Conservation (phyloP, 2,797 vertebrate genomes). For the Ibycter americanus region DNA sequence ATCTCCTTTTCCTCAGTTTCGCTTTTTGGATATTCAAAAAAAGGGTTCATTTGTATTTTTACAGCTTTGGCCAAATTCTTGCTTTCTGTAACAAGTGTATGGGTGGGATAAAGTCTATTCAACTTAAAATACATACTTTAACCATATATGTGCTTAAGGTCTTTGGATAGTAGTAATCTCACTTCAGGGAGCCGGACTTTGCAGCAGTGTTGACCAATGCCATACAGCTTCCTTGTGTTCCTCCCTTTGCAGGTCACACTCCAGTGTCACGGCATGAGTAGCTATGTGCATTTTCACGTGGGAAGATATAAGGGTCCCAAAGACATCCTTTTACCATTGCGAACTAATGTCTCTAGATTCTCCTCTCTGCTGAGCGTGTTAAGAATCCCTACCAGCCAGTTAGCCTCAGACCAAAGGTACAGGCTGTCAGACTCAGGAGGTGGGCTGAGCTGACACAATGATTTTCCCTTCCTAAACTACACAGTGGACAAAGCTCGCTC, state of each 20-base stretch:
- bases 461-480: not conserved
- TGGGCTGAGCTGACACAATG: not conserved
- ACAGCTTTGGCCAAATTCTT: not conserved
- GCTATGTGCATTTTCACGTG: rapidly evolving
- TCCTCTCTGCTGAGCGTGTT: not conserved
- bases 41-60: not conserved
- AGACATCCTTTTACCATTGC: not conserved
- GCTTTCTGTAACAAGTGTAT: not conserved
- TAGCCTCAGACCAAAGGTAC: not conserved
- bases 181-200: not conserved
- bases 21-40: not conserved
- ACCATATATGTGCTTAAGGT: not conserved
- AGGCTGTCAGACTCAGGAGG: rapidly evolving
- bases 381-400: not conserved
- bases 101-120: not conserved
- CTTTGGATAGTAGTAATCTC: not conserved
- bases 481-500: not conserved
- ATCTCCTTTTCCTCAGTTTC: not conserved
- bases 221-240: not conserved
- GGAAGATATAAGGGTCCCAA: not conserved
- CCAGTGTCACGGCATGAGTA: rapidly evolving
- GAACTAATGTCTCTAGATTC: not conserved
- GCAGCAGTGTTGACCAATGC: not conserved
- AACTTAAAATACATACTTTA: not conserved
- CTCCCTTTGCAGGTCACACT: not conserved